These are phyloP conservation scores for Heterohyrax brucei DNA, from an alignment of 2,797 vertebrate genomes.

Conservation along the genomic window DNA sequence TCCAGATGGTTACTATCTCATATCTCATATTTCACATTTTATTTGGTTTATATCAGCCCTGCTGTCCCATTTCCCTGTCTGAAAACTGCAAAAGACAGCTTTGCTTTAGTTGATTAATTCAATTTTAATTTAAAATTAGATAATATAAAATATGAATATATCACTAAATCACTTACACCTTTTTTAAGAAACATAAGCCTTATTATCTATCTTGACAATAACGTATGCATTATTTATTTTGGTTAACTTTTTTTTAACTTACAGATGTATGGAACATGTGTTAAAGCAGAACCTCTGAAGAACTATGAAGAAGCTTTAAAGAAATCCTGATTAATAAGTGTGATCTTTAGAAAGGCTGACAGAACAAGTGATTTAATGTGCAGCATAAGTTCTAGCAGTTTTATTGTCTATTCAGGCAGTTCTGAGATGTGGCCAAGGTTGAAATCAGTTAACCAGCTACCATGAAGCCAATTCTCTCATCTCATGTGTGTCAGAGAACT, in stretches of 20 bases:
- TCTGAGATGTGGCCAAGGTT: too few relatives aligned
- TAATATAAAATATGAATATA: not conserved
- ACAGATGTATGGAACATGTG: not conserved
- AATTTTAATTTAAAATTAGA: not conserved
- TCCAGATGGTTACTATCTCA: too few relatives aligned
- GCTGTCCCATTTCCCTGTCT: too few relatives aligned
- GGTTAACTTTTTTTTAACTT: not conserved
- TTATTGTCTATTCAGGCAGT: not conserved
- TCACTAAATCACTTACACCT: not conserved
- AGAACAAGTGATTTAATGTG: accelerated
- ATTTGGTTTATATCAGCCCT: too few relatives aligned
- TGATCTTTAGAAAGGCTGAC: accelerated
- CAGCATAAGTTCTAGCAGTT: not conserved
- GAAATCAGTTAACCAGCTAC: too few relatives aligned
- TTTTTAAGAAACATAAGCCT: not conserved
- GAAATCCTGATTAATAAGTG: not conserved
- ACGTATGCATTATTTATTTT: not conserved
- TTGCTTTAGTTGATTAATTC: not conserved
- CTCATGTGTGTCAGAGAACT: too few relatives aligned
- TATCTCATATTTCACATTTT: too few relatives aligned
- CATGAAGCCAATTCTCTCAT: too few relatives aligned
- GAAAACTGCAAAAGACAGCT: not conserved
- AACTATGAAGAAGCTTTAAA: not conserved
- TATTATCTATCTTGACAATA: not conserved
- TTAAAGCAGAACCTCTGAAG: not conserved